phyloP scores from a whole-genome alignment of 2,113 vertebrate species.

The Cebus imitator region DNA sequence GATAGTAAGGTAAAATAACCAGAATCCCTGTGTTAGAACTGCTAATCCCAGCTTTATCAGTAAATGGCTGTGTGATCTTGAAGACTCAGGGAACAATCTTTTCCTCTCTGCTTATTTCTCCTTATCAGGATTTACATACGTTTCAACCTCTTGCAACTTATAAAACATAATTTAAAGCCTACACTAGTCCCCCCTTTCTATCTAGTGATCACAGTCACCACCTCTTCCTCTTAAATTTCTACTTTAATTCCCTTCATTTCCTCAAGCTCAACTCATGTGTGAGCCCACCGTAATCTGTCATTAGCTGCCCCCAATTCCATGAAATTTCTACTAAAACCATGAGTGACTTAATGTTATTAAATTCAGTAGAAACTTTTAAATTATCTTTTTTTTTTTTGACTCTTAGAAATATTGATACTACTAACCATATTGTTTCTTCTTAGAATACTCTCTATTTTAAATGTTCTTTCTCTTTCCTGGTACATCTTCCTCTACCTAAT shows the following conservation, averaged over 20 bases:
- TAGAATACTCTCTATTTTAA: neutral
- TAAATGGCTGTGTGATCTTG: neutral
- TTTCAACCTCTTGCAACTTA: neutral
- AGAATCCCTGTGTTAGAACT: neutral
- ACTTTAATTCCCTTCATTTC: neutral
- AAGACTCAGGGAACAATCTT: neutral
- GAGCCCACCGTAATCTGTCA: neutral
- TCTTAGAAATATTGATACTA: neutral
- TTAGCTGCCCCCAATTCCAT: neutral
- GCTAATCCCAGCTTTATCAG: neutral
- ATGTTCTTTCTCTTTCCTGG: neutral
- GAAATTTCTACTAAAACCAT: neutral
- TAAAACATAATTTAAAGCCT: neutral
- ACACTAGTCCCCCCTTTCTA: neutral
- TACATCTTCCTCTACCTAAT: neutral
- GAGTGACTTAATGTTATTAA: neutral
- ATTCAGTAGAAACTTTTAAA: neutral
- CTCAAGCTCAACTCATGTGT: neutral
- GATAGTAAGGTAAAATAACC: neutral
- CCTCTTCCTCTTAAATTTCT: neutral
- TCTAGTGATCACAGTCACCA: neutral
- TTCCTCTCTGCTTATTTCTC: conserved; percentile 7
- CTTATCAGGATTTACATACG: neutral
- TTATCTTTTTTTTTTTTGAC: neutral
- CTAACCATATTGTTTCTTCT: neutral